Percentiles rank a stretch among this genome's conserved stretches.
These are phyloP conservation scores for Ischnura elegans DNA, from an alignment of 2,888 invertebrate genomes.

Conservation along the genomic window DNA sequence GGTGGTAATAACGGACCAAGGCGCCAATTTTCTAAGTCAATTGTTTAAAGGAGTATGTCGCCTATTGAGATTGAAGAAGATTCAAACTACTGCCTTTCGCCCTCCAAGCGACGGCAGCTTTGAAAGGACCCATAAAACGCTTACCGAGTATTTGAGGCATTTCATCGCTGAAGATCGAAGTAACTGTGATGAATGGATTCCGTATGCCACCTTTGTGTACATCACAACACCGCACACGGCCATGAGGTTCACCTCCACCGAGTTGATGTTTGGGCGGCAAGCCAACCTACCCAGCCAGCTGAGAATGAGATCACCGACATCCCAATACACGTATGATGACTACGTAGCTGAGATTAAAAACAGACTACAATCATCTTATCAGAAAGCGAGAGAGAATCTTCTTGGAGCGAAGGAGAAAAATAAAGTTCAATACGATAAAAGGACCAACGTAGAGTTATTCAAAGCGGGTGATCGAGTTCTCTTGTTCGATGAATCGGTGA, in stretches of 20 bases:
- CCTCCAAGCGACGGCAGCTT: background rate
- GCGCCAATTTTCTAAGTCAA: background rate
- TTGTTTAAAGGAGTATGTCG: background rate
- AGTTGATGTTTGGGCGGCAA: background rate
- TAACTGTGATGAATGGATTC: background rate
- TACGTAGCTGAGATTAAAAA: background rate
- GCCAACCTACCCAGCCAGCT: background rate
- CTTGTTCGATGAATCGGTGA: no score
- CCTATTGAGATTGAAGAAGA: background rate
- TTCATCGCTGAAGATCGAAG: background rate
- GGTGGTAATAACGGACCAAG: background rate
- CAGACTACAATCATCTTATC: background rate
- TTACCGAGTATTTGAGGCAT: background rate
- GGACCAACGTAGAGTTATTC: background rate
- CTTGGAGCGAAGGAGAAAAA: background rate
- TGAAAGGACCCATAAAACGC: background rate
- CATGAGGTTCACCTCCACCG: background rate
- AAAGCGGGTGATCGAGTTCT: no score
- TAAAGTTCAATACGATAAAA: background rate
- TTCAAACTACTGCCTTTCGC: background rate
- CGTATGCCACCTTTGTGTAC: background rate
- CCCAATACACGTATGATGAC: background rate
- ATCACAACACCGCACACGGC: background rate
- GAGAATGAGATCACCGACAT: background rate
- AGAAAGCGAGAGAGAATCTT: background rate